Evolutionary conservation across 2,113 vertebrate genomes (phyloP).

Genomic region (Orthochromis malagaraziensis): DNA sequence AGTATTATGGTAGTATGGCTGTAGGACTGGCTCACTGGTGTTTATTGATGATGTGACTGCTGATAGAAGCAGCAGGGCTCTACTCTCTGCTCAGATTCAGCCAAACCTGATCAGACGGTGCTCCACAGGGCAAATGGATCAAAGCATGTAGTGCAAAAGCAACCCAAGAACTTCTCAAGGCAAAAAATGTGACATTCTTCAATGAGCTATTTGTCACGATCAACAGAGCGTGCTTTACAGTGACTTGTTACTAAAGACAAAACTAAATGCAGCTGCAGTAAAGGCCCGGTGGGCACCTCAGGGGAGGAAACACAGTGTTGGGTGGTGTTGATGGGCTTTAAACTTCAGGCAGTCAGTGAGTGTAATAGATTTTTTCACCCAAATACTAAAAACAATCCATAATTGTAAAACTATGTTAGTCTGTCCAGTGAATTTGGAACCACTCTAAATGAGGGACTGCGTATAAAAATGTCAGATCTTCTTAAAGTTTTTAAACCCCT

Average conservation of each 20-base stretch:
- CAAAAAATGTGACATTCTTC: background rate
- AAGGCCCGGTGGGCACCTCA: background rate
- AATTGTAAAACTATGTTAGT: background rate
- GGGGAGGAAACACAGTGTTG: background rate
- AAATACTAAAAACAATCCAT: background rate
- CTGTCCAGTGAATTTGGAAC: background rate
- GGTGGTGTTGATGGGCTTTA: background rate
- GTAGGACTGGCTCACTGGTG: background rate
- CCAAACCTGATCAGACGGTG: background rate
- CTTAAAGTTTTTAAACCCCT: background rate
- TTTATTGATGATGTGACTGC: background rate
- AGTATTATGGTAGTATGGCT: background rate
- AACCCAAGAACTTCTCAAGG: background rate
- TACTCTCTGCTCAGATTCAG: background rate
- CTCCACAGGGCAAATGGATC: background rate
- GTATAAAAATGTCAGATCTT: rapidly evolving
- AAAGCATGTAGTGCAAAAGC: background rate
- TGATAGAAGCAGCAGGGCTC: background rate
- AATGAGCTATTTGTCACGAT: background rate
- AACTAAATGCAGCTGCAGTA: background rate
- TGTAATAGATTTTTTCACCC: background rate
- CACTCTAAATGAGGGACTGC: background rate
- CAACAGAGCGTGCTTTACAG: background rate
- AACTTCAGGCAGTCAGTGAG: background rate
- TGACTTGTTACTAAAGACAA: background rate